phyloP scores from a whole-genome alignment of 2,113 vertebrate species.

The Vombatus ursinus region DNA sequence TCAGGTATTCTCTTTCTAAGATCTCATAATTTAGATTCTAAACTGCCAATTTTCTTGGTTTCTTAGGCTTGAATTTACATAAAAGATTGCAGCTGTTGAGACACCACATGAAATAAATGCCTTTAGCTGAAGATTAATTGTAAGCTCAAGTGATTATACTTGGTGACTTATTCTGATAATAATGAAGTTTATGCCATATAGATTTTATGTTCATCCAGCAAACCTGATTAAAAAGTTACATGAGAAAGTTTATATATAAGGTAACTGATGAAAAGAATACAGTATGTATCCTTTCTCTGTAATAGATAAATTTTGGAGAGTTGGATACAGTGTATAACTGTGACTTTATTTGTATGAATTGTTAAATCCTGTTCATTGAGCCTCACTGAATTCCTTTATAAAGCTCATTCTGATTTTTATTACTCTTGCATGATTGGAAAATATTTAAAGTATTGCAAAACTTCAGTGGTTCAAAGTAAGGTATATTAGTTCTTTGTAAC shows the following conservation, averaged over 20 bases:
- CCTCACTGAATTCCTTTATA: conserved; percentile 62
- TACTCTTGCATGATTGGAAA: conserved; percentile 69
- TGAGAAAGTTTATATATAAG: conserved; percentile 56
- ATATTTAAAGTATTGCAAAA: conserved; percentile 63
- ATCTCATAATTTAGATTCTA: conserved; percentile 48
- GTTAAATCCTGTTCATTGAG: conserved; percentile 56
- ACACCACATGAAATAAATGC: conserved; percentile 74
- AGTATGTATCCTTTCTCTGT: conserved; percentile 35
- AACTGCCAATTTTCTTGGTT: conserved; percentile 62
- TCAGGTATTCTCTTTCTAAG: conserved; percentile 37
- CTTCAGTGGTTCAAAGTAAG: conserved; percentile 58
- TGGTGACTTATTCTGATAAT: conserved; percentile 62
- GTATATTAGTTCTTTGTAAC: conserved; percentile 68
- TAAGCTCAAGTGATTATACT: conserved; percentile 42
- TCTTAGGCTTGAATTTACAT: conserved; percentile 72
- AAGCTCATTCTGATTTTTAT: conserved; percentile 61
- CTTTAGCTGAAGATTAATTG: conserved; percentile 67
- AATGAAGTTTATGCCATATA: conserved; percentile 68
- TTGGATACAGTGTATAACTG: conserved; percentile 35
- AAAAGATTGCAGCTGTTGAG: conserved; percentile 73
- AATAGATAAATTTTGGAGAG: conserved; percentile 48
- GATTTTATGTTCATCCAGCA: conserved; percentile 62
- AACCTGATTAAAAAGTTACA: conserved; percentile 53
- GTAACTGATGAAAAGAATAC: background rate
- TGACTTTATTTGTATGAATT: conserved; percentile 68